A percentile compares a stretch with the other conserved stretches of the same genome.
phyloP scores from a whole-genome alignment of 1,140 invertebrate genomes.

The Drosophila prosaltans region DNA sequence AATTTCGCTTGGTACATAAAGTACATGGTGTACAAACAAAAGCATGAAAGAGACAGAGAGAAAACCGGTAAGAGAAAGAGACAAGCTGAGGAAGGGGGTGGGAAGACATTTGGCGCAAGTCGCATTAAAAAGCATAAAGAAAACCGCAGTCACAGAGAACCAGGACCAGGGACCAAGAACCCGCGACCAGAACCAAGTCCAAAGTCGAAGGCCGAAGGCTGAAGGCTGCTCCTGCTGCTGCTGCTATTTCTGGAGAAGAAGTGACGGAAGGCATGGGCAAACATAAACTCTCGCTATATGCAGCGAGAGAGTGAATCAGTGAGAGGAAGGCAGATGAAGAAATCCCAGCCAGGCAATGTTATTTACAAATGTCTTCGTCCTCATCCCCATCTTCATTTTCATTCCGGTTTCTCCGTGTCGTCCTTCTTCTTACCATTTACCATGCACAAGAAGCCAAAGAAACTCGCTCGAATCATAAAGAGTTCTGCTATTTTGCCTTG shows the following conservation, averaged over 20 bases:
- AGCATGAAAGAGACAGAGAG: conserved; percentile 17
- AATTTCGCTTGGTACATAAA: conserved; percentile 72
- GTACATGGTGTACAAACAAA: conserved; percentile 76
- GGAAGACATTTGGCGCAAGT: conserved; percentile 65
- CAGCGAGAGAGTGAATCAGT: conserved; percentile 62
- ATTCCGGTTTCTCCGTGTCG: too few relatives aligned
- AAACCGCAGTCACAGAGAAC: conserved; percentile 45
- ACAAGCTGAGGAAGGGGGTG: not conserved
- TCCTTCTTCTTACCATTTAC: not conserved
- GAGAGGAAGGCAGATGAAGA: conserved; percentile 29
- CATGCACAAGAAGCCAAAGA: conserved; percentile 53
- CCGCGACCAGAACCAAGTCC: conserved; percentile 46
- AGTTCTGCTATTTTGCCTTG: conserved; percentile 37
- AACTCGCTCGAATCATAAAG: conserved; percentile 52
- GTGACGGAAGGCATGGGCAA: conserved; percentile 29
- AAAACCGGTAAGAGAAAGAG: too few relatives aligned
- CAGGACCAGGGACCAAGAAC: conserved; percentile 37
- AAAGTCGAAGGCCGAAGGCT: conserved; percentile 40
- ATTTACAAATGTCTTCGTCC: conserved; percentile 72
- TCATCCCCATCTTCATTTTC: not conserved
- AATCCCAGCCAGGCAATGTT: conserved; percentile 53
- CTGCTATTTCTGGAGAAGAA: too few relatives aligned
- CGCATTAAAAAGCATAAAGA: conserved; percentile 56
- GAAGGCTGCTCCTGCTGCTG: conserved; percentile 24
- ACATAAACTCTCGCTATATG: conserved; percentile 55